A percentile compares a stretch with the other conserved stretches of the same genome.
Conservation (phyloP, 1,140 invertebrate genomes). For the Homarus americanus region DNA sequence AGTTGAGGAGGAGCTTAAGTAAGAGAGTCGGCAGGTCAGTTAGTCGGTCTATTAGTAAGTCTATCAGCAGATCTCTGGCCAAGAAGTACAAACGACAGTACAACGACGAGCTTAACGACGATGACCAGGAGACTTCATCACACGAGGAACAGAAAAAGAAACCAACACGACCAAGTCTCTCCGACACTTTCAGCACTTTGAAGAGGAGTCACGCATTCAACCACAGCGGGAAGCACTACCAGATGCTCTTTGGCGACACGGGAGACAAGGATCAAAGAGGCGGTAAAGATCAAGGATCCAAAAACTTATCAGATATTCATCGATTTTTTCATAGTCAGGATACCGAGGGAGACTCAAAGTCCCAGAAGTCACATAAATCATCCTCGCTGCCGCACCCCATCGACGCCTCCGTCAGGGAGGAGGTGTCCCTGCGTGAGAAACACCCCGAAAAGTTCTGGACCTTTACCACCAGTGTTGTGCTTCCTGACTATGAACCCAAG, state of each 20-base stretch:
- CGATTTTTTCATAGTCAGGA: constrained; percentile 35
- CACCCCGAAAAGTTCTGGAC: constrained; percentile 66
- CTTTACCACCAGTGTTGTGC: constrained; percentile 63
- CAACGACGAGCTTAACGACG: constrained; percentile 25
- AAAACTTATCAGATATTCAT: constrained; percentile 22
- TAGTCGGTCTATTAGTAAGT: constrained; percentile 29
- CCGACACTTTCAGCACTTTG: constrained; percentile 45
- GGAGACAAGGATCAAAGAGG: neutral
- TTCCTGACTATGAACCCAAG: constrained; percentile 45
- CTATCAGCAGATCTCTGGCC: constrained; percentile 16
- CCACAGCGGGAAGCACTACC: constrained; percentile 17
- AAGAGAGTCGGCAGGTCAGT: constrained; percentile 33
- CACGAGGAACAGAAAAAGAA: neutral
- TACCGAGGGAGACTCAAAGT: constrained; percentile 17
- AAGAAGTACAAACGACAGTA: constrained; percentile 53
- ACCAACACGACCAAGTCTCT: neutral
- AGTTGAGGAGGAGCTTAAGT: constrained; percentile 40
- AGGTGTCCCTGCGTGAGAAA: constrained; percentile 35
- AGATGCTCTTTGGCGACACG: constrained; percentile 25
- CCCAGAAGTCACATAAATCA: constrained; percentile 39
- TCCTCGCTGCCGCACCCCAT: constrained; percentile 42
- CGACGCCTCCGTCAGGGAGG: constrained; percentile 31
- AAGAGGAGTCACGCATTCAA: constrained; percentile 33
- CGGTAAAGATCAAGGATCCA: neutral
- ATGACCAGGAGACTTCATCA: neutral